Conservation (phyloP, 2,888 invertebrate species). For the Synergus gifuensis region DNA sequence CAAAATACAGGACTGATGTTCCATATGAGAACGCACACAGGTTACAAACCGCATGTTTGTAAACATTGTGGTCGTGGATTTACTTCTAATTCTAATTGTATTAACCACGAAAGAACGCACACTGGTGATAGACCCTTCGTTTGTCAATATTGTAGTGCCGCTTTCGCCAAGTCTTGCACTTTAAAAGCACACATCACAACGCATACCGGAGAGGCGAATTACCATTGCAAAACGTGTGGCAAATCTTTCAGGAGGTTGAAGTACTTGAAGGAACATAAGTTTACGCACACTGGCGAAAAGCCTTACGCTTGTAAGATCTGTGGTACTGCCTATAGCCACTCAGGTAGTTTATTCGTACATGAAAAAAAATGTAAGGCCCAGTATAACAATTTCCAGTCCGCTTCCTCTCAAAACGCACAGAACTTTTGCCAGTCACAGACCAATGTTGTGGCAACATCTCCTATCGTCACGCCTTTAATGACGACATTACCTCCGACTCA, state of each 20-base stretch:
- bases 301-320: slow-evolving; percentile 73
- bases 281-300: slow-evolving; percentile 73
- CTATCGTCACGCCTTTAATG: slow-evolving; percentile 56
- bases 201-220: slow-evolving; percentile 74
- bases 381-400: slow-evolving; percentile 59
- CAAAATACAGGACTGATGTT: slow-evolving; percentile 73
- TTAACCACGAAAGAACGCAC: slow-evolving; percentile 73
- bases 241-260: slow-evolving; percentile 71
- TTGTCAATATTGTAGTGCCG: slow-evolving; percentile 73
- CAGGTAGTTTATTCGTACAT: slow-evolving; percentile 72
- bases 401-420: slow-evolving; percentile 51
- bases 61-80: slow-evolving; percentile 73
- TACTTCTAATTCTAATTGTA: slow-evolving; percentile 73
- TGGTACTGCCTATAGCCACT: slow-evolving; percentile 73
- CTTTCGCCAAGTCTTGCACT: slow-evolving; percentile 73
- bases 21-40: slow-evolving; percentile 73
- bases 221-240: slow-evolving; percentile 74
- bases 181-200: slow-evolving; percentile 73
- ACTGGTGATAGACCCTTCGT: slow-evolving; percentile 73
- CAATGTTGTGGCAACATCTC: background rate
- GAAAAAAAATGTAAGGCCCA: slow-evolving; percentile 70
- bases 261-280: slow-evolving; percentile 71
- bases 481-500: slow-evolving; percentile 57
- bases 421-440: slow-evolving; percentile 52
- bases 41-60: slow-evolving; percentile 72